Evolutionary conservation across 2,888 invertebrate genomes (phyloP), one percentile per base, ranked within the genome.

Genomic region (Lithophane semibrunnea): DNA sequence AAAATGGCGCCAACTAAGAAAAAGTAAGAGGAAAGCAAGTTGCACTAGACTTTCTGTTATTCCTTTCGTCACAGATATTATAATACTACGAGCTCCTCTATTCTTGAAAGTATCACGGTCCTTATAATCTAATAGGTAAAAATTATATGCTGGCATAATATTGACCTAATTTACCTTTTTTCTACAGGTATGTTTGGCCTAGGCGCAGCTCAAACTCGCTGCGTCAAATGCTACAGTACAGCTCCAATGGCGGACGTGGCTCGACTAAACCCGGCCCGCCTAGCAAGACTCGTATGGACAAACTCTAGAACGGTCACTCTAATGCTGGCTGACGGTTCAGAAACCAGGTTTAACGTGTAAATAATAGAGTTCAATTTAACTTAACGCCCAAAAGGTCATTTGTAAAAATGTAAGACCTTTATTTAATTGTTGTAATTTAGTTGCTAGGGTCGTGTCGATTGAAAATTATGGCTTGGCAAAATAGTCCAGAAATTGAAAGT

Each of bases 191-290:
- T 99, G 98, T 99, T 99, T 96, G 99, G 99, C 0, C 97, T 99
- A 90, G 99, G 99, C 24, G 99, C 99, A 87, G 99, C 99, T 9
- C 99, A 99, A 95, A 99, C 99, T 0, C 98, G 99, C 79, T 99
- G 99, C 95, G 98, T 99, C 63, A 99, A 99, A 93, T 99, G 99
- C 70, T 99, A 99, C 97, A 99, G 99, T 86, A 99, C 99, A 0
- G 98, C 98, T 9, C 99, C 99, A 0, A 98, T 99, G 93, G 99
- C 99, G 16, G 99, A 99, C 93, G 98, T 98, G 52, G 97, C 98
- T 0, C 97, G 98, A 0, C 97, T 98, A 69, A 99, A 99, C 97
- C 99, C 99, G 2, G 98, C 99, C 95, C 97, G 99, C 58, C 97
- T 99, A 85, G 99, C 99, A 9, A 98, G 99, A 73, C 97, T 99